phyloP scores from a whole-genome alignment of 2,113 vertebrate genomes.

The Strix uralensis region DNA sequence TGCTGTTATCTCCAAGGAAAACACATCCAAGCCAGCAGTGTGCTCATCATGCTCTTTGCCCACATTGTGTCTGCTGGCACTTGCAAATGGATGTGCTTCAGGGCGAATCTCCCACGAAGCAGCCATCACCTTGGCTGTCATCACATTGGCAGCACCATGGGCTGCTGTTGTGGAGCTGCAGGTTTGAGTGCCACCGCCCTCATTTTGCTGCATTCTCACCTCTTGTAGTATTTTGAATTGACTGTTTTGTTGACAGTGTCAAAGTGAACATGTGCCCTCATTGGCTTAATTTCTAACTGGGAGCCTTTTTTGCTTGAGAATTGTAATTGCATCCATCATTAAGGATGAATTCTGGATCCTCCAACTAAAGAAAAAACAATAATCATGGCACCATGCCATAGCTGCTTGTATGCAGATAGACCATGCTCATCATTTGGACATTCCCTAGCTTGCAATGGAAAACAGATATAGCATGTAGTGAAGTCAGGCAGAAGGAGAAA shows the following conservation, averaged over 20 bases:
- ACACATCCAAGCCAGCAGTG: background rate
- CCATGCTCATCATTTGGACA: background rate
- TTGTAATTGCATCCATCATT: background rate
- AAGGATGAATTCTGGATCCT: background rate
- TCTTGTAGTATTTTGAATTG: background rate
- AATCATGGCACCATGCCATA: background rate
- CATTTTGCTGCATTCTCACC: background rate
- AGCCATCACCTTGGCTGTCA: background rate
- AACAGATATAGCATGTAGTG: background rate
- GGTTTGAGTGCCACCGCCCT: background rate
- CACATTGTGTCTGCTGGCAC: background rate
- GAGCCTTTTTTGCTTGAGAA: background rate
- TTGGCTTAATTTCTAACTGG: background rate
- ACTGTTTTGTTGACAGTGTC: background rate
- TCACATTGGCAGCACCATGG: background rate
- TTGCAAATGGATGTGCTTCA: background rate
- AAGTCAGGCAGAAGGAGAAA: background rate
- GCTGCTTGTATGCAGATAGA: background rate
- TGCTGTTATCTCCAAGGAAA: background rate
- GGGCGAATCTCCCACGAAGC: background rate
- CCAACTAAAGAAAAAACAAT: background rate
- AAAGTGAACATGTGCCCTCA: background rate
- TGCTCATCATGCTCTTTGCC: background rate
- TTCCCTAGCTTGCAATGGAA: background rate
- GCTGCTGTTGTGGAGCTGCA: background rate